Evolutionary conservation across 2,888 invertebrate genomes (phyloP).

Genomic region (Scrobipalpa costella): DNA sequence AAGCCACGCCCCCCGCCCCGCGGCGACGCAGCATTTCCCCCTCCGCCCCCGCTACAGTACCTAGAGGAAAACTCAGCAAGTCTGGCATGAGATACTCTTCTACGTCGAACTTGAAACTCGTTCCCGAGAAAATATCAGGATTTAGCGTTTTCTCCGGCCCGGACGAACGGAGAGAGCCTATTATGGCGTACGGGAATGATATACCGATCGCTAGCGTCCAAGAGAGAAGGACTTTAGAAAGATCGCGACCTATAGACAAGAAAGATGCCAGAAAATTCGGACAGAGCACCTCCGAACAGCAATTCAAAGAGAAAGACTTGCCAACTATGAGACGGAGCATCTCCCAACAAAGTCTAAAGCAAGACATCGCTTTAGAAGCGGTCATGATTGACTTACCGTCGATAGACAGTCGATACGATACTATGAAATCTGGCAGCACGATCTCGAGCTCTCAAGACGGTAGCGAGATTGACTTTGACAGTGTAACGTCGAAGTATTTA

Average conservation of each 20-base stretch:
- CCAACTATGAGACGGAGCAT: conserved; percentile 57
- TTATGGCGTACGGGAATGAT: conserved; percentile 66
- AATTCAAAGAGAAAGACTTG: conserved; percentile 46
- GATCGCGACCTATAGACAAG: conserved; percentile 47
- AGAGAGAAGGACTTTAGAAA: conserved; percentile 45
- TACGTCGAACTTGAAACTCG: conserved; percentile 67
- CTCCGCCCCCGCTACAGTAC: conserved; percentile 46
- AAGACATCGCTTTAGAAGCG: conserved; percentile 68
- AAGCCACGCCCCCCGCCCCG: conserved; percentile 60
- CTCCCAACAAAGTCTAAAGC: conserved; percentile 67
- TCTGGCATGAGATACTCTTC: conserved; percentile 59
- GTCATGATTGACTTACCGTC: conserved; percentile 70
- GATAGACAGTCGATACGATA: conserved; percentile 52
- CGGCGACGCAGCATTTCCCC: conserved; percentile 66
- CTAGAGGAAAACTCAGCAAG: conserved; percentile 58
- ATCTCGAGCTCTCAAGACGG: conserved; percentile 45
- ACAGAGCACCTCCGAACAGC: conserved; percentile 63
- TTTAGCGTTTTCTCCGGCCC: conserved; percentile 65
- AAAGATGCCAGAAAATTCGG: conserved; percentile 45
- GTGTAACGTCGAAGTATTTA: conserved; percentile 43
- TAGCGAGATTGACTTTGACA: conserved; percentile 44
- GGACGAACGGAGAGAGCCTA: conserved; percentile 59
- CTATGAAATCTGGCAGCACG: conserved; percentile 46
- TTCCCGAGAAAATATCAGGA: conserved; percentile 70
- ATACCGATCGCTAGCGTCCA: conserved; percentile 43